phyloP scores from a whole-genome alignment of 2,797 vertebrate genomes.

The Spinus pinus region DNA sequence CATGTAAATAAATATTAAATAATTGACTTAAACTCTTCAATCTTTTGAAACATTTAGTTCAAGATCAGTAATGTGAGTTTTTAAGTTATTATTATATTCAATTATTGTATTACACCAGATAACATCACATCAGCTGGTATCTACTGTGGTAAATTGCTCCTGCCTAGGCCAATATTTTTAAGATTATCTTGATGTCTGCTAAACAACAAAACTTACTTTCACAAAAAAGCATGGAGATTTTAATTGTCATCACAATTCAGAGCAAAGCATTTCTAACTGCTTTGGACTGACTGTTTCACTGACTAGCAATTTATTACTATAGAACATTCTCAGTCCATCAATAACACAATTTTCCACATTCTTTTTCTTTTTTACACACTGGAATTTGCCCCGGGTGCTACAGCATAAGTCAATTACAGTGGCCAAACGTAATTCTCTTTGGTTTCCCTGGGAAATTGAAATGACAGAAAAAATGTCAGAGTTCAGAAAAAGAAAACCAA shows the following conservation, averaged over 20 bases:
- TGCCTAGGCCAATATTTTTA: background rate
- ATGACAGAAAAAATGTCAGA: conserved; percentile 49
- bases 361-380: background rate
- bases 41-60: background rate
- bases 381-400: conserved; percentile 48
- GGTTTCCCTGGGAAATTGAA: conserved; percentile 52
- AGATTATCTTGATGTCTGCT: background rate
- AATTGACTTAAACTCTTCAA: background rate
- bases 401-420: conserved; percentile 46
- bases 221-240: background rate
- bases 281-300: background rate
- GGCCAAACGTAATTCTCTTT: conserved; percentile 19
- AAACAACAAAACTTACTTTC: background rate
- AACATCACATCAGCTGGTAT: background rate
- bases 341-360: conserved; percentile 23
- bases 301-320: background rate
- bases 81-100: background rate
- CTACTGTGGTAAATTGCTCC: background rate
- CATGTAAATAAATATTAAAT: background rate
- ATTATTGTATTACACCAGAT: background rate
- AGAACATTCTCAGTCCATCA: conserved; percentile 6
- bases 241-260: background rate
- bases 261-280: background rate
- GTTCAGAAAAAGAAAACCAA: conserved; percentile 53
- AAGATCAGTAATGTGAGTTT: background rate